Percentiles rank a stretch among this genome's conserved stretches.
Conservation (phyloP, 1,140 invertebrate genomes). For the Drosophila kepulauana region DNA sequence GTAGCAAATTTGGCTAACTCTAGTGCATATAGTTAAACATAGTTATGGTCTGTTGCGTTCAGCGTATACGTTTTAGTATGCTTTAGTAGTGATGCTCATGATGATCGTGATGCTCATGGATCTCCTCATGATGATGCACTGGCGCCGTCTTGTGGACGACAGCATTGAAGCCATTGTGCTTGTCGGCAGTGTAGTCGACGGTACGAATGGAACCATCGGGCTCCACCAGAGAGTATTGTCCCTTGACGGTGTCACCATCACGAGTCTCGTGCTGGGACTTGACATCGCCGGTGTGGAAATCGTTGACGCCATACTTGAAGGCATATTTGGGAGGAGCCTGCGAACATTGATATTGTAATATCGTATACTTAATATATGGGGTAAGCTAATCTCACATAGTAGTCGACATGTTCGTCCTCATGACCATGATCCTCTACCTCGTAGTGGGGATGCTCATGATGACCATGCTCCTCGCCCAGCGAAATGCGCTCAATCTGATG, state of each 20-base stretch:
- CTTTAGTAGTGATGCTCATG: constrained; percentile 52
- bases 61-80: constrained; percentile 4
- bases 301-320: constrained; percentile 86
- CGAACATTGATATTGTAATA: not conserved
- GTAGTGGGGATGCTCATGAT: constrained; percentile 60
- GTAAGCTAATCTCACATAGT: constrained; percentile 77
- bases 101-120: constrained; percentile 70
- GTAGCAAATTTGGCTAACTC: constrained; percentile 76
- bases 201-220: constrained; percentile 86
- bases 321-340: constrained; percentile 86
- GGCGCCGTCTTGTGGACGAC: constrained; percentile 88
- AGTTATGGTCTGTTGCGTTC: constrained; percentile 36
- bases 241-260: constrained; percentile 86
- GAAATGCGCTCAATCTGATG: constrained; percentile 81
- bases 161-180: constrained; percentile 87
- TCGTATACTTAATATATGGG: not conserved
- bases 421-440: constrained; percentile 71
- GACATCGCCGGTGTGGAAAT: constrained; percentile 86
- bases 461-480: constrained; percentile 72
- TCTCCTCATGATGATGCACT: constrained; percentile 84
- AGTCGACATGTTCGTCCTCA: constrained; percentile 83
- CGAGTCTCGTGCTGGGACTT: constrained; percentile 86
- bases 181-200: constrained; percentile 86
- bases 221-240: constrained; percentile 86
- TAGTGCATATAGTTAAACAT: constrained; percentile 56